A percentile compares a stretch with the other conserved stretches of the same genome.
These are phyloP conservation scores for Torymus tubicola DNA, from an alignment of 2,888 invertebrate species.

Conservation along the genomic window DNA sequence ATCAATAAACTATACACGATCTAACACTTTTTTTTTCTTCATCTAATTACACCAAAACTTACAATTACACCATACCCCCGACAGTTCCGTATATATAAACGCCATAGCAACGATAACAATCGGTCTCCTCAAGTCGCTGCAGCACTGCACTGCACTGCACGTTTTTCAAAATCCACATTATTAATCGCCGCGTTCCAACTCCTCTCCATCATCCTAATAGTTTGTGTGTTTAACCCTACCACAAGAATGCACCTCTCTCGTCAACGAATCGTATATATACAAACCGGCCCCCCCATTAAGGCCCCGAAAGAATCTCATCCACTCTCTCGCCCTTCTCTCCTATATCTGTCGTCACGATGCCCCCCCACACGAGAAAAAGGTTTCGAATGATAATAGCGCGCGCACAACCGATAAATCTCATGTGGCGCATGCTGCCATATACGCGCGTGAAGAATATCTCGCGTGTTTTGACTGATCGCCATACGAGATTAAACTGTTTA, in stretches of 20 bases:
- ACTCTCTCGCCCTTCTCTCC: conserved; percentile 19
- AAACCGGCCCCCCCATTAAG: too few relatives aligned
- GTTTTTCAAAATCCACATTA: too few relatives aligned
- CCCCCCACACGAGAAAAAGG: neutral
- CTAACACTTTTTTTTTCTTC: too few relatives aligned
- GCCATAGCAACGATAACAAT: neutral
- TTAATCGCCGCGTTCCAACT: neutral
- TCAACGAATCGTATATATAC: conserved; percentile 8
- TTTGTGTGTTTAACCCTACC: conserved; percentile 37
- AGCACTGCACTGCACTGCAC: too few relatives aligned
- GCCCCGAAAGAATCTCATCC: conserved; percentile 8
- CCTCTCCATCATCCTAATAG: conserved; percentile 47
- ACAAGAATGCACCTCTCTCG: conserved; percentile 47
- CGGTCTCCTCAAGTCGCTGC: neutral
- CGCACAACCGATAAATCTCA: conserved; percentile 48
- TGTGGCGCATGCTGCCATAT: conserved; percentile 6
- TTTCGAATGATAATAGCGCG: conserved; percentile 44
- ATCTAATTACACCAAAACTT: too few relatives aligned
- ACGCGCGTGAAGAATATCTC: conserved; percentile 70
- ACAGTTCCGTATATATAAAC: too few relatives aligned
- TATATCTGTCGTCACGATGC: conserved; percentile 10
- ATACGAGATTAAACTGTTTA: conserved; percentile 75
- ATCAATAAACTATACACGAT: too few relatives aligned
- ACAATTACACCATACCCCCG: too few relatives aligned
- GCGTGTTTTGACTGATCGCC: conserved; percentile 73